Base-by-base conservation (phyloP, 2,113 vertebrate species). In the Ochotona princeps region DNA sequence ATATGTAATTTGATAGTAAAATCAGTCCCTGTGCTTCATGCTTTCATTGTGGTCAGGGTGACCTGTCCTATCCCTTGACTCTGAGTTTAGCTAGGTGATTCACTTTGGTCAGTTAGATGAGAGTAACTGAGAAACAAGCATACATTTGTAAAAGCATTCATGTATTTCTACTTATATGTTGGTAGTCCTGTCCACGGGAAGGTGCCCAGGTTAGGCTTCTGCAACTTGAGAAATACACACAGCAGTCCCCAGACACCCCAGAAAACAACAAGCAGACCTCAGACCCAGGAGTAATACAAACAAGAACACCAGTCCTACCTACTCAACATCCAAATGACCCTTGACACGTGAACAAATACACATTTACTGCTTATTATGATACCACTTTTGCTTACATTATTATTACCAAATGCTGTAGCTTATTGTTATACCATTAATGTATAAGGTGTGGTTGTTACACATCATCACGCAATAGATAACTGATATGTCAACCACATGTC, bases 151-250 rank as follows among this genome's bases (percentile, higher is more conserved):
- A 95, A 73, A 32, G 47, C 15, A 63, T 54, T 8, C 32, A 35
- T 60, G n/a, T 54, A 81, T 61, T 89, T 94, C 60, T 23, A 23
- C 15, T 28, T 93, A 32, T 13, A 75, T 65, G 17, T 90, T 82
- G 25, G 67, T 61, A 47, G 7, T 44, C 70, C 72, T 90, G 10
- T 28, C 54, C 28, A 18, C 32, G 20, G 60, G 32, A n/a, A 25
- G 9, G 66, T 23, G 15, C 10, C 18, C 7, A 32, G 8, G 30
- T 26, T 54, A 73, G 47, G 3, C 60, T 87, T 72, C 73, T 35
- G 10, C 30, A 65, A 49, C 1, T 15, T 21, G 10, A 89, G 1
- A 76, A n/a, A 21, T 7, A 49, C 7, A 17, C 60, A 5, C 20
- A 30, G 6, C 44, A 88, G 26, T 26, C 1, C 83, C 18, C n/a